A percentile compares a stretch with the other conserved stretches of the same genome.
Conservation (phyloP, 2,113 vertebrate species). For the Erinaceus europaeus region DNA sequence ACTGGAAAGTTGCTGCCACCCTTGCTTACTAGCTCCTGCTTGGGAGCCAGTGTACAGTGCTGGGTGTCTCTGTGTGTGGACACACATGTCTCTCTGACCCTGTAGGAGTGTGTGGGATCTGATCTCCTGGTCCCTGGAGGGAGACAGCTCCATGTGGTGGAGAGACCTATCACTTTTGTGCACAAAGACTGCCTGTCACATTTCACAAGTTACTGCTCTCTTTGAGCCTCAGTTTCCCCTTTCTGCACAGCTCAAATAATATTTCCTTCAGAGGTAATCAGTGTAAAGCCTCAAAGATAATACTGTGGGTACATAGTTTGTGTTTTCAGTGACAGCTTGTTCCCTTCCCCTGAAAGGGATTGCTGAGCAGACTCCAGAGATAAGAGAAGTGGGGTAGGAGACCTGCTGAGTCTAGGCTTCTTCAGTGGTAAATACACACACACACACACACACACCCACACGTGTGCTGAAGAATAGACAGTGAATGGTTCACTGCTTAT, state of each 20-base stretch:
- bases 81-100: not conserved
- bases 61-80: fast-evolving
- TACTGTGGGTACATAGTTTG: fast-evolving
- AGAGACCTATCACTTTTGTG: not conserved
- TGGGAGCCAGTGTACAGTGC: not conserved
- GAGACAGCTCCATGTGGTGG: not conserved
- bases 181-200: not conserved
- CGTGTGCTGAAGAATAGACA: not conserved
- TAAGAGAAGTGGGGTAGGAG: no score
- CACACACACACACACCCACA: no score
- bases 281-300: not conserved
- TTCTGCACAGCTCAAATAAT: not conserved
- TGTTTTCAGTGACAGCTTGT: fast-evolving
- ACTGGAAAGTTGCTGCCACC: not conserved
- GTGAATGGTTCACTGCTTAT: not conserved
- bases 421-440: no score
- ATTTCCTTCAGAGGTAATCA: not conserved
- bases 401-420: not conserved
- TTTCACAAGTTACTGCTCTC: no score
- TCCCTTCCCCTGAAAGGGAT: not conserved
- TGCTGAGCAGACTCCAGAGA: not conserved
- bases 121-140: not conserved
- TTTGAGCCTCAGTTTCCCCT: not conserved
- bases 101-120: not conserved
- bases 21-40: not conserved